These are phyloP conservation scores for Rhamphomyia laevipes DNA, from an alignment of 2,888 invertebrate genomes.

Conservation along the genomic window DNA sequence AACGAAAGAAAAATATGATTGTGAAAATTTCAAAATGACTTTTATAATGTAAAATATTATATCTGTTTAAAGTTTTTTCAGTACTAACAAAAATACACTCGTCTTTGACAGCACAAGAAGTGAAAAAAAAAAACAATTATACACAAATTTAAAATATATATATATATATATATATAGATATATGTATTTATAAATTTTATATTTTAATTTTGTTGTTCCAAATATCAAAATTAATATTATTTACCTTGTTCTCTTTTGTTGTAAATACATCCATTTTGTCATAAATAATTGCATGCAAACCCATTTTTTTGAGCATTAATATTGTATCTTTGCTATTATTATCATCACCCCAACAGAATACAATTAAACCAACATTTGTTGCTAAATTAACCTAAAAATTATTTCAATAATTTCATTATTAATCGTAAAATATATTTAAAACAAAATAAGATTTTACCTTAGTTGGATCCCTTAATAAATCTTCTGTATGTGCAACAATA, in stretches of 20 bases:
- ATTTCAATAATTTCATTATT: neutral
- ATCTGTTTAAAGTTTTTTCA: neutral
- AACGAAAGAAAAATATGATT: too few species aligned
- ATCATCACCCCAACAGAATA: conserved; percentile 97
- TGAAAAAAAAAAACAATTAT: too few species aligned
- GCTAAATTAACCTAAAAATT: conserved; percentile 57
- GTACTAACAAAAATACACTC: conserved; percentile 12
- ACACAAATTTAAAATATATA: too few species aligned
- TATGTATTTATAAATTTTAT: too few species aligned
- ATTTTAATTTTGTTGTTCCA: too few species aligned
- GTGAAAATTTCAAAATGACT: too few species aligned
- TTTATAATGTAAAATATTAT: neutral
- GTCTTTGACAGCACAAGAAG: conserved; percentile 1
- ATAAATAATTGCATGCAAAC: conserved; percentile 92
- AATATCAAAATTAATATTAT: conserved; percentile 3
- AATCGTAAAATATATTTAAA: conserved; percentile 1
- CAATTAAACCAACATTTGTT: conserved; percentile 66
- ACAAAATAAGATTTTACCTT: conserved; percentile 56
- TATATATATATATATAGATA: too few species aligned
- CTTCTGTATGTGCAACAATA: conserved; percentile 87
- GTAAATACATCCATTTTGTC: conserved; percentile 67
- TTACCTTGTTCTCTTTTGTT: conserved; percentile 33
- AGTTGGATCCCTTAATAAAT: conserved; percentile 69
- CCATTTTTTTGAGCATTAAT: conserved; percentile 72
- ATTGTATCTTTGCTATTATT: conserved; percentile 82